A percentile compares a stretch with the other conserved stretches of the same genome.
phyloP scores from a whole-genome alignment of 2,113 vertebrate species.

The Brachyhypopomus gauderio region DNA sequence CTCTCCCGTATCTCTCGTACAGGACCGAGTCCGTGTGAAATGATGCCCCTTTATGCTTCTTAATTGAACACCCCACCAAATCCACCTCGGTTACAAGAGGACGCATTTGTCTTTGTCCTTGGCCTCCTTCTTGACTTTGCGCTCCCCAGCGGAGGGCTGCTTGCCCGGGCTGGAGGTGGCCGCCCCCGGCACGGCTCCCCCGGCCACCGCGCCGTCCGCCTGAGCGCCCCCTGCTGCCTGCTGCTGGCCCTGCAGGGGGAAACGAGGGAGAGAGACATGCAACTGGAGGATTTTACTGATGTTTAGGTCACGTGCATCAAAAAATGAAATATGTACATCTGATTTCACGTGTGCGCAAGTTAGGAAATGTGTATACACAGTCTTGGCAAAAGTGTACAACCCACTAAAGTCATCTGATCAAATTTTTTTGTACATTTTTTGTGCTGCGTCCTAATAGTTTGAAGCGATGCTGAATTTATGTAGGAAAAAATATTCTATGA shows the following conservation, averaged over 20 bases:
- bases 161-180: slow-evolving; percentile 82
- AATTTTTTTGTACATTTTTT: too few species aligned
- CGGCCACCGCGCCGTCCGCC: slow-evolving; percentile 61
- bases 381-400: too few species aligned
- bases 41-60: slow-evolving; percentile 51
- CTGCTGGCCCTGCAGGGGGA: slow-evolving; percentile 64
- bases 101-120: slow-evolving; percentile 92
- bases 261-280: too few species aligned
- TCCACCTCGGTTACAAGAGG: slow-evolving; percentile 85
- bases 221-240: slow-evolving; percentile 58
- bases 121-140: slow-evolving; percentile 90
- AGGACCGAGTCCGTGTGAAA: slow-evolving; percentile 64
- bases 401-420: too few species aligned
- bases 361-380: too few species aligned
- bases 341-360: too few species aligned
- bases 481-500: too few species aligned
- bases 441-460: too few species aligned
- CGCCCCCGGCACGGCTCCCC: slow-evolving; percentile 63
- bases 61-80: slow-evolving; percentile 36
- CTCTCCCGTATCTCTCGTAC: slow-evolving; percentile 43
- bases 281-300: too few species aligned
- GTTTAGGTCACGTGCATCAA: too few species aligned
- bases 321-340: too few species aligned
- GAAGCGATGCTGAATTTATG: too few species aligned
- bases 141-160: slow-evolving; percentile 81